Conservation (phyloP, 2,113 vertebrate species). For the Stegastes partitus region DNA sequence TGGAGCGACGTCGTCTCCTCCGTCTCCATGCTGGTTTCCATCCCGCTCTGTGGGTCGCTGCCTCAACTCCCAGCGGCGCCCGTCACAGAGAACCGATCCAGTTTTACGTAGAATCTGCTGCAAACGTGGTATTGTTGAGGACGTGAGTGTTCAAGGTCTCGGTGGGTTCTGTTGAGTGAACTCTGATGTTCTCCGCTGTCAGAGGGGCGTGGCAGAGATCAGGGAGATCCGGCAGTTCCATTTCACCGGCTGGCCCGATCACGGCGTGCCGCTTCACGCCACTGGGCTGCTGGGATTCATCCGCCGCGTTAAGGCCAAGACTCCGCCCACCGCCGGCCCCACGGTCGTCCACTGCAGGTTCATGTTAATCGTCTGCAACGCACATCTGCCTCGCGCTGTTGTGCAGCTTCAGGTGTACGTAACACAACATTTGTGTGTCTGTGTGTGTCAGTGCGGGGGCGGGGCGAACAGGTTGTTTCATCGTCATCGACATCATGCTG, state of each 20-base stretch:
- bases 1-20: no score
- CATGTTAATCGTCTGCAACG: background rate
- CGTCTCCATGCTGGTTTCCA: no score
- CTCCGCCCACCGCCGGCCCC: slow-evolving; percentile 91
- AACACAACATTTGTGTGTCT: slow-evolving; percentile 6
- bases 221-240: slow-evolving; percentile 97
- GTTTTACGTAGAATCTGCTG: no score
- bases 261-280: slow-evolving; percentile 95
- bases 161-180: no score
- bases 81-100: no score
- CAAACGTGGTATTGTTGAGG: no score
- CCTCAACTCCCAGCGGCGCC: no score
- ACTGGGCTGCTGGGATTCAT: slow-evolving; percentile 96
- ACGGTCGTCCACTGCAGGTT: slow-evolving; percentile 78
- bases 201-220: slow-evolving; percentile 96
- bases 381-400: background rate
- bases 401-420: background rate
- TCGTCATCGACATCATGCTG: slow-evolving; percentile 98
- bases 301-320: slow-evolving; percentile 94
- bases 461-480: slow-evolving; percentile 97
- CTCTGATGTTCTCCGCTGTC: background rate
- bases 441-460: slow-evolving; percentile 90
- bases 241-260: slow-evolving; percentile 98
- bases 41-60: no score
- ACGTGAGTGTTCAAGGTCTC: no score